Base-by-base conservation (phyloP, 2,888 invertebrate species). In the Onchidella celtica region DNA sequence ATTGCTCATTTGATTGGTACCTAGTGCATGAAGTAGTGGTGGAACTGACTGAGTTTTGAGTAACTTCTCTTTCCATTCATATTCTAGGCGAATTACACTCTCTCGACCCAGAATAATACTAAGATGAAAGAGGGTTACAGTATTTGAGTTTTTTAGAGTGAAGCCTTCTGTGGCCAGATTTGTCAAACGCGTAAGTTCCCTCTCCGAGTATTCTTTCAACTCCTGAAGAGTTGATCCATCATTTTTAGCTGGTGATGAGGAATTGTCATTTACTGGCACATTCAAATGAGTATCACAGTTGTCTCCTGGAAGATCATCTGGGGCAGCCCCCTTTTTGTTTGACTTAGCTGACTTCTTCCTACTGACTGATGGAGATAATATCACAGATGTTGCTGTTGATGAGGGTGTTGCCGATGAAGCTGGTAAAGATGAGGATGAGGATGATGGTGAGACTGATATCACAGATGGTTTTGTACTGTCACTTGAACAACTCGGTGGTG, bases 111-210 rank as follows among this genome's bases (percentile, higher is more conserved):
- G 87, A 96, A 98, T 97, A 72, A 98, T 94, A 93, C 97, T 98
- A 79, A 98, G 93, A 93, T 98, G 98, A 0, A 98, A 98, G 40
- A 98, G 95, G 3, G 97, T 97, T 63, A 98, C 95, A 47, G 96
- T 96, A 9, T 96, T 96, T 0, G 96, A 95, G 90, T 96, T 96
- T 24, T 95, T 94, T 11, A 95, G 91, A 76, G 96, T 97, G 97
- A 98, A 98, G 0, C 98, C 98, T 82, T 94, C 79, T 32, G 69
- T 68, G 1, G 85, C 83, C 36, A 81, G 40, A 94, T 69, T 85
- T 3, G 69, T 70, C 57, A 84, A 38, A 14, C 74, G 77, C 36
- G 75, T 29, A 40, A 86, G 78, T 63, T 85, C 83, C 38, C 61
- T 82, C 38, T 74, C 77, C 14, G 75, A 73, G 29, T 79, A 84